phyloP scores from a whole-genome alignment of 2,797 vertebrate species.

The Neomorphus geoffroyi region DNA sequence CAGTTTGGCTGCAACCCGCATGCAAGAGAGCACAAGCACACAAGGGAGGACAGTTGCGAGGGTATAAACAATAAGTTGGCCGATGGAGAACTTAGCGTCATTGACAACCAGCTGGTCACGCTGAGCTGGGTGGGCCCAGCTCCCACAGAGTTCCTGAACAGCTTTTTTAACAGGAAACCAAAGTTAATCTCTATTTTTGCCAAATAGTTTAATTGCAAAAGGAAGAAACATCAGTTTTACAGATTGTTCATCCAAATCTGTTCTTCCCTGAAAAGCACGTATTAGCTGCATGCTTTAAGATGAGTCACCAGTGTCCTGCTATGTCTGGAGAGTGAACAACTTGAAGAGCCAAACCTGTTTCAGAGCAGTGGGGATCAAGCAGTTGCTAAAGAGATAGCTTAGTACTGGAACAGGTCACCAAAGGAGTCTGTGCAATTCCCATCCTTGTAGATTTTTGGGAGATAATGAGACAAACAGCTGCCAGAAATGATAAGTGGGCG shows the following conservation, averaged over 20 bases:
- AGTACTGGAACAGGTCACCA: background rate
- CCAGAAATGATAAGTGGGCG: background rate
- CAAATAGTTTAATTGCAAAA: constrained; percentile 34
- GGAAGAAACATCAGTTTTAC: constrained; percentile 45
- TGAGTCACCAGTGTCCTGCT: constrained; percentile 41
- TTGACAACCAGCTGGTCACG: constrained; percentile 10
- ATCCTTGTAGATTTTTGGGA: background rate
- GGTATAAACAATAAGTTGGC: background rate
- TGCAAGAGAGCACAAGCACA: background rate
- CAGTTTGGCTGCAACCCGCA: background rate
- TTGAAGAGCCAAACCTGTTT: constrained; percentile 11
- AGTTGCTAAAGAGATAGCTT: background rate
- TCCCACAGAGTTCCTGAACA: constrained; percentile 14
- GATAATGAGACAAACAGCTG: background rate
- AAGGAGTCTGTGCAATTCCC: background rate
- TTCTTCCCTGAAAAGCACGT: constrained; percentile 43
- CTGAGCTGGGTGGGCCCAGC: background rate
- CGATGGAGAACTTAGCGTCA: background rate
- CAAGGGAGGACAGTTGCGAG: background rate
- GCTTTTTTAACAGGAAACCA: constrained; percentile 37
- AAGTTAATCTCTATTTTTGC: constrained; percentile 35
- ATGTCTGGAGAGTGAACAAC: background rate
- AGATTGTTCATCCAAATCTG: constrained; percentile 49
- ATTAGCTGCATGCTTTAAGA: constrained; percentile 20
- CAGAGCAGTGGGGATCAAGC: background rate